Evolutionary conservation across 2,797 vertebrate species (phyloP), one percentile per base, ranked within the genome.

Genomic region (Gorsachius magnificus): DNA sequence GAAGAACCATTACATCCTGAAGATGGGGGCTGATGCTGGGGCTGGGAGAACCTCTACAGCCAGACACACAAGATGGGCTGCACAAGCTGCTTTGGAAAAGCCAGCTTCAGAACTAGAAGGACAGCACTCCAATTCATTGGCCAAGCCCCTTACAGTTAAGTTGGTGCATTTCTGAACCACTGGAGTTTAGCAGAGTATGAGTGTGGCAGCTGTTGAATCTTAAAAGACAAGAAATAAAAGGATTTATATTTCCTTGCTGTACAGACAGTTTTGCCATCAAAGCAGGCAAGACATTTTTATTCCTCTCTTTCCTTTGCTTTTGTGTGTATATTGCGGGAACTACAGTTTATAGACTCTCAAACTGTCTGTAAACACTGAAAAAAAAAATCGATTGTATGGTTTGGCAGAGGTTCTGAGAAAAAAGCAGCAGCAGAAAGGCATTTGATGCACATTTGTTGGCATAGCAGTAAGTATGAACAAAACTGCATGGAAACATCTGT

Each of bases 381-480:
- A 60, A 60, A 28, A 54, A 29, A 16, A 29, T 17, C 4, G 8
- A 29, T 35, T 50, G n/a, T 28, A 45, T 8, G 4, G 31, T 64
- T 87, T 95, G 78, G 92, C 81, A 95, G 53, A 68, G 6, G 14
- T 92, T 93, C 91, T 95, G 83, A 90, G 64, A 45, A 84, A 78
- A 86, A 66, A 68, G 9, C 60, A 65, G 78, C 31, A 43, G 19
- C 51, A 14, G 71, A 87, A 85, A 95, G 76, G 89, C 58, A 83
- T 65, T 83, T 69, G 68, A 77, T 80, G 26, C 19, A 61, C 33
- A 43, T 68, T 83, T 90, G 46, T 71, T 89, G 64, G 81, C 68
- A 46, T 4, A 75, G 43, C 36, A 94, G 71, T 87, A 82, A 93
- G 57, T 57, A 74, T 21, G 75, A 96, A 61, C 45, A 82, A 35